Conservation (phyloP, 2,797 vertebrate genomes). For the Limosa lapponica region DNA sequence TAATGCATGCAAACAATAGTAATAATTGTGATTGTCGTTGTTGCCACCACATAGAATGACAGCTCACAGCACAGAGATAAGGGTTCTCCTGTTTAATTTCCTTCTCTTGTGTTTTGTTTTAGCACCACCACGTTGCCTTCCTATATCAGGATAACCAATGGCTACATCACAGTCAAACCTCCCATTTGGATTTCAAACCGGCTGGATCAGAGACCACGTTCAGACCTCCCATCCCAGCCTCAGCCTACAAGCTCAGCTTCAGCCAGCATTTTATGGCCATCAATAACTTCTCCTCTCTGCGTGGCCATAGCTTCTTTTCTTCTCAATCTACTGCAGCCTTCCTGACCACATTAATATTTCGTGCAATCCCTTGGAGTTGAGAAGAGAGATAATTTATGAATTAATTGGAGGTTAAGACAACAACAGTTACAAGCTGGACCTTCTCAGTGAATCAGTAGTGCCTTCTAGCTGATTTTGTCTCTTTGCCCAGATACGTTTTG, state of each 20-base stretch:
- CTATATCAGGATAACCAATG: slow-evolving; percentile 85
- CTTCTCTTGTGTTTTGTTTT: slow-evolving; percentile 43
- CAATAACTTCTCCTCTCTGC: slow-evolving; percentile 55
- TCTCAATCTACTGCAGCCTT: slow-evolving; percentile 69
- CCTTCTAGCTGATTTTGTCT: slow-evolving; percentile 69
- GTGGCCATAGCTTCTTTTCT: slow-evolving; percentile 60
- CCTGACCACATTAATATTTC: slow-evolving; percentile 70
- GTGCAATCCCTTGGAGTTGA: slow-evolving; percentile 54
- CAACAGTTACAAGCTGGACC: slow-evolving; percentile 50
- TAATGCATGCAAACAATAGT: fast-evolving
- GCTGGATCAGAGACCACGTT: slow-evolving; percentile 66
- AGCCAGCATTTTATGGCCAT: not conserved
- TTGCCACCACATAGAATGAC: not conserved
- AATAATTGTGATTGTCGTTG: not conserved
- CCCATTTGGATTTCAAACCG: slow-evolving; percentile 84
- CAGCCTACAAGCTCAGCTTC: slow-evolving; percentile 56
- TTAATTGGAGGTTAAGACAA: slow-evolving; percentile 29
- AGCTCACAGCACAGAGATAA: not conserved
- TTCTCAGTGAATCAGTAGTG: slow-evolving; percentile 66
- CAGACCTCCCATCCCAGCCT: not conserved
- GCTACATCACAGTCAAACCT: slow-evolving; percentile 87
- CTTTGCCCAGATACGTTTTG: slow-evolving; percentile 73
- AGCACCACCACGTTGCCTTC: slow-evolving; percentile 86
- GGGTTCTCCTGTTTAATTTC: not conserved
- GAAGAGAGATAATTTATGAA: slow-evolving; percentile 60